Base-by-base conservation (phyloP, 2,888 invertebrate species). In the Atrina japonica region DNA sequence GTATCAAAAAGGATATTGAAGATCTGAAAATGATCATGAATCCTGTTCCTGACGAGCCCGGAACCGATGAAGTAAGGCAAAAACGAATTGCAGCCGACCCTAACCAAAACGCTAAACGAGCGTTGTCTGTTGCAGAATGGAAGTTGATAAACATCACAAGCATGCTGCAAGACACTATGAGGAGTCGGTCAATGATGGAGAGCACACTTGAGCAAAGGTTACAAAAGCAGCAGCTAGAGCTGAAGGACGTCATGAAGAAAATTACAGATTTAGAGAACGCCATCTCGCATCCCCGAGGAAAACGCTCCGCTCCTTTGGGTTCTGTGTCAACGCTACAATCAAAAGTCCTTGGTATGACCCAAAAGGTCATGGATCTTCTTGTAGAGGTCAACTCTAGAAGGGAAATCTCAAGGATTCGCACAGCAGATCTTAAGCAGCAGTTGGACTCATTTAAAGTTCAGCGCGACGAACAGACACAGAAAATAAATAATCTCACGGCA, bases 61-160 rank as follows among this genome's bases (percentile, higher is more conserved):
- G 21, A 6, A 21, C 6, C 16, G 52, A 23, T 23, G 18, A n/a
- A n/a, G n/a, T 21, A n/a, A 49, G 49, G 18, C 7, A n/a, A n/a
- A 18, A 18, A 16, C 52, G 52, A 23, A 23, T 23, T 21, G 49
- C 49, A 21, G 27, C n/a, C 16, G 53, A 25, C n/a, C 21, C 45
- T 5, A 55, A 52, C 40, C 50, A 40, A 49, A 59, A 35, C 35
- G 66, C 21, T 56, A 30, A 6, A 30, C 23, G 18, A 27, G 68
- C 53, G 11, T 40, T 68, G 27, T 52, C 61, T 3, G 16, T 6
- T n/a, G 61, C 61, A 23, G 68, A 68, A 27, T 29, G 45, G 29
- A 68, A 61, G 14, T 29, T 68, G 41, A 55, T 35, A 14, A 68
- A 68, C n/a, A 23, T 61, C 23, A 49, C 68, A 0, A 45, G 7